Conservation (phyloP, 2,888 invertebrate species). For the Gerosis bhagava region DNA sequence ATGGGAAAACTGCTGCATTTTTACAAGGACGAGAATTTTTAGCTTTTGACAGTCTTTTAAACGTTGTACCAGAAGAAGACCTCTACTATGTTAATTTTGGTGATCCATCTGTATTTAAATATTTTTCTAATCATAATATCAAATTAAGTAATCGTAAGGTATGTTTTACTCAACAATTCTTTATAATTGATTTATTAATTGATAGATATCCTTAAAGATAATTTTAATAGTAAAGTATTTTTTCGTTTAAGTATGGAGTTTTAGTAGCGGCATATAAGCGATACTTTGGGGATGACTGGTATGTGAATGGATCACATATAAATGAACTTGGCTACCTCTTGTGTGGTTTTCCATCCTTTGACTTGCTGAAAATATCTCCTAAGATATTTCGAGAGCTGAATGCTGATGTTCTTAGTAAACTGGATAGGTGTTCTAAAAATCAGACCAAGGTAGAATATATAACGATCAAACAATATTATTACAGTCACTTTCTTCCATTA, state of each 20-base stretch:
- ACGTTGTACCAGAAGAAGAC: conserved; percentile 70
- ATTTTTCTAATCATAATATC: conserved; percentile 52
- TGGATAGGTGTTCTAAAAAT: conserved; percentile 50
- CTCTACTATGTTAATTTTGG: conserved; percentile 71
- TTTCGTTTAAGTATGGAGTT: conserved; percentile 62
- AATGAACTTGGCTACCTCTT: conserved; percentile 66
- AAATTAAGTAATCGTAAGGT: conserved; percentile 64
- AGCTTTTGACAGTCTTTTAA: conserved; percentile 61
- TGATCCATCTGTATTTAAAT: conserved; percentile 59
- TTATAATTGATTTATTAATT: too few relatives aligned
- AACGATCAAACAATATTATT: too few relatives aligned
- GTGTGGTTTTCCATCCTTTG: conserved; percentile 64
- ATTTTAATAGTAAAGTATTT: too few relatives aligned
- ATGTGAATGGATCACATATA: conserved; percentile 51
- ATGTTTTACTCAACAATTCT: neutral
- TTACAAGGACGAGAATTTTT: conserved; percentile 65
- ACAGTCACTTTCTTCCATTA: too few relatives aligned
- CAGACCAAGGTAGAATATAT: conserved; percentile 62
- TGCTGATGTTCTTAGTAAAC: conserved; percentile 52
- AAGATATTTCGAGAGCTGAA: conserved; percentile 54
- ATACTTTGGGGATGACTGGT: conserved; percentile 63
- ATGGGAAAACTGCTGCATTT: conserved; percentile 70
- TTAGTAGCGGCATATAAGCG: conserved; percentile 64
- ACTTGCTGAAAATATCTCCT: conserved; percentile 57
- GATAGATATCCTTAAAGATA: too few relatives aligned